These are phyloP conservation scores for Pteropus alecto DNA, from an alignment of 2,113 vertebrate genomes.

Conservation along the genomic window DNA sequence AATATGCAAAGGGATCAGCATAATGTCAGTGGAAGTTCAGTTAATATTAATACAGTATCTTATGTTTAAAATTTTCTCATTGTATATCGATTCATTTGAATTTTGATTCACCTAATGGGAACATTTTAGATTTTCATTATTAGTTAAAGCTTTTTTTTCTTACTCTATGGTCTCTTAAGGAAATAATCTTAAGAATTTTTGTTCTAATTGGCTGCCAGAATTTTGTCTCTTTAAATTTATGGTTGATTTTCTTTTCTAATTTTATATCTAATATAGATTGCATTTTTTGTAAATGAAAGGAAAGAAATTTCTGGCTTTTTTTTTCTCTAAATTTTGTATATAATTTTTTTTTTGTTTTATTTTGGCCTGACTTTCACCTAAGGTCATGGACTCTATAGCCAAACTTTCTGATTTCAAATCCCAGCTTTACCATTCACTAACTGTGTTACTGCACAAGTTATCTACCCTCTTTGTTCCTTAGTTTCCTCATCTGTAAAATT, in stretches of 20 bases:
- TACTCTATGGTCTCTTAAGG: neutral
- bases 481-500: neutral
- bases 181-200: neutral
- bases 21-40: neutral
- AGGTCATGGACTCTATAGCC: neutral
- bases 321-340: neutral
- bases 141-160: neutral
- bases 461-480: neutral
- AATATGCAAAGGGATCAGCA: neutral
- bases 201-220: neutral
- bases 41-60: neutral
- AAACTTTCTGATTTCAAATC: neutral
- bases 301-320: neutral
- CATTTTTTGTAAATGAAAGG: neutral
- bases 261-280: neutral
- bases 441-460: neutral
- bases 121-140: neutral
- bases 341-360: neutral
- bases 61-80: neutral
- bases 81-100: neutral
- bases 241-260: neutral
- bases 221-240: neutral
- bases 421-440: neutral
- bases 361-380: neutral
- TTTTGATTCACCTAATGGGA: neutral